These are phyloP conservation scores for Tromatobia lineatoria DNA, from an alignment of 2,888 invertebrate genomes.

Conservation along the genomic window DNA sequence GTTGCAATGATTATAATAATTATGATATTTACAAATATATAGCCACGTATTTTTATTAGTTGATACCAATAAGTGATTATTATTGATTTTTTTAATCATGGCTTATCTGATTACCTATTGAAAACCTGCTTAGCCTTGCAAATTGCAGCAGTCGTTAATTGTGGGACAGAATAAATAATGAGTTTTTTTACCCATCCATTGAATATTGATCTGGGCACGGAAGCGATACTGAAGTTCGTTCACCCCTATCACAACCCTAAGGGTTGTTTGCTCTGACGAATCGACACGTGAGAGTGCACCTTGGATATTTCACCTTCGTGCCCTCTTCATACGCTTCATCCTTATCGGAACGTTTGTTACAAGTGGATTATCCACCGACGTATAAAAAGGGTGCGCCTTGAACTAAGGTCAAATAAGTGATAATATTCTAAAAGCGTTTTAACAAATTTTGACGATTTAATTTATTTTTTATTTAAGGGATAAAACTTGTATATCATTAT, in stretches of 20 bases:
- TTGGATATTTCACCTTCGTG: neutral
- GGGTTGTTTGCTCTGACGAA: constrained; percentile 10
- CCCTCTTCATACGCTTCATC: neutral
- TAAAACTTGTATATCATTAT: too few relatives aligned
- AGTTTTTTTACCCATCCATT: constrained; percentile 18
- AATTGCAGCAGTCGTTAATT: neutral
- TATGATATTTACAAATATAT: neutral
- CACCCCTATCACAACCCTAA: constrained; percentile 22
- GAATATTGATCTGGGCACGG: constrained; percentile 33
- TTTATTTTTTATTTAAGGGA: too few relatives aligned
- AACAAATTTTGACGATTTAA: too few relatives aligned
- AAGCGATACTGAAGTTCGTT: constrained; percentile 39
- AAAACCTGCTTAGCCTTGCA: neutral
- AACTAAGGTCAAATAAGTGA: too few relatives aligned
- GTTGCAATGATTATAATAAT: neutral
- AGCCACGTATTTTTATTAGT: neutral
- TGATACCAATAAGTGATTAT: neutral
- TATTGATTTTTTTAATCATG: neutral
- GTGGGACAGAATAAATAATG: neutral
- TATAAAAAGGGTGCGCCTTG: neutral
- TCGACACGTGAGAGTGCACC: constrained; percentile 3
- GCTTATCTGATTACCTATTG: too few relatives aligned
- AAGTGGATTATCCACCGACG: neutral
- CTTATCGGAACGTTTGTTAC: neutral
- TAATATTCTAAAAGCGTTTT: too few relatives aligned